Base-by-base conservation (phyloP, 2,797 vertebrate species). In the Tadarida brasiliensis region DNA sequence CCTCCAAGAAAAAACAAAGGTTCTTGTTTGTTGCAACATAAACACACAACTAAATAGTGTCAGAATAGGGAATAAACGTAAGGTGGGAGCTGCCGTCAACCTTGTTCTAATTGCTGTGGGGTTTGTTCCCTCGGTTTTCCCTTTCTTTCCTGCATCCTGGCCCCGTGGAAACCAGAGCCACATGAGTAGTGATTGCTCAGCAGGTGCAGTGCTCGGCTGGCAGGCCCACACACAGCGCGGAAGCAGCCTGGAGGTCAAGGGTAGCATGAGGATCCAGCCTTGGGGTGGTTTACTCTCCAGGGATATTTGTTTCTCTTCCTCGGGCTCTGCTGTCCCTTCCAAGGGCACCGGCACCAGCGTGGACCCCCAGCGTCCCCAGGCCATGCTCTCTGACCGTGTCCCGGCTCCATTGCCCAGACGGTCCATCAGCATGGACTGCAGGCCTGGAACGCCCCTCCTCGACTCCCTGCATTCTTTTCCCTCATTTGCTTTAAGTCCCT, bases 101-200 rank as follows among this genome's bases (percentile, higher is more conserved):
- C 24, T 35, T 30, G 71, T 74, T 65, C 94, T 90, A 10, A 77
- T 78, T 57, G 82, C 39, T 71, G 2, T 65, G 33, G 12, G 4
- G 1, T 1, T 33, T 26, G 74, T 17, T 22, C n/a, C 1, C 14
- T 47, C 35, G n/a, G 2, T 24, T 78, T 35, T 82, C 16, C 8
- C 47, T 65, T 49, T 78, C 81, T 67, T 51, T 54, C 71, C 74
- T 87, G 9, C 59, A 35, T 91, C 74, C 57, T 68, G 57, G 80
- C 49, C 92, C 87, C 90, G 73, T 74, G 71, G 87, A 95, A 96
- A 94, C 61, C 87, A 77, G 51, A 73, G 44, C 33, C 54, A 26
- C 30, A 3, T 2, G 61, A 35, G 63, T 73, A 59, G 57, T 88
- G 49, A 71, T 74, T 47, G n/a, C 51, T 83, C 57, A 63, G 6